phyloP scores from a whole-genome alignment of 2,888 invertebrate species.

The Zhuqinia jingwanae region DNA sequence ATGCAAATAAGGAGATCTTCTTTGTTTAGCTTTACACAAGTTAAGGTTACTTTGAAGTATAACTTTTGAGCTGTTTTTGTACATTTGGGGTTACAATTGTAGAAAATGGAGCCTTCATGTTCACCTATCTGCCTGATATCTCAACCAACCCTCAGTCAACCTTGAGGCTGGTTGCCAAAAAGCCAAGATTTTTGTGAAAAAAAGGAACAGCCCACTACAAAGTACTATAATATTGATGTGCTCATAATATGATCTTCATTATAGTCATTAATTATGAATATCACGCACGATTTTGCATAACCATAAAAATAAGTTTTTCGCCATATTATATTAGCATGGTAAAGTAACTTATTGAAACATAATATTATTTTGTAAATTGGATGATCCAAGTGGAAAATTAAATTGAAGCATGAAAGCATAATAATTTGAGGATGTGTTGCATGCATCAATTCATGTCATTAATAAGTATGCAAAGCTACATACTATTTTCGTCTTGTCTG shows the following conservation, averaged over 20 bases:
- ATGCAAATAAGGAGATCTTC: not conserved
- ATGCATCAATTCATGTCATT: conserved; percentile 57
- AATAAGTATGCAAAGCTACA: too few relatives aligned
- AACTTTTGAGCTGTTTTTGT: not conserved
- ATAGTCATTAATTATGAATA: conserved; percentile 30
- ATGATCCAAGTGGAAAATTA: not conserved
- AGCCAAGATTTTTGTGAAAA: conserved; percentile 17
- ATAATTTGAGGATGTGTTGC: too few relatives aligned
- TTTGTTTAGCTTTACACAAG: not conserved
- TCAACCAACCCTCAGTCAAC: conserved; percentile 32
- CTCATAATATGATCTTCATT: not conserved
- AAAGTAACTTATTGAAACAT: conserved; percentile 2
- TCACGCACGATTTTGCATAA: conserved; percentile 34
- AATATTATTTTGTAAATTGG: not conserved
- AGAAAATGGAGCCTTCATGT: not conserved
- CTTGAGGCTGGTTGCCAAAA: conserved; percentile 42
- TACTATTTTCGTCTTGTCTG: too few relatives aligned
- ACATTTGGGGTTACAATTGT: not conserved
- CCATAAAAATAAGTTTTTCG: not conserved
- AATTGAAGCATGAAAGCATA: conserved; percentile 13
- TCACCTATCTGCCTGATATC: too few relatives aligned
- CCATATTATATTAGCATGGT: too few relatives aligned
- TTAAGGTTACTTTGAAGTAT: not conserved
- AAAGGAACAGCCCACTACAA: not conserved
- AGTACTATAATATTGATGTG: not conserved